These are phyloP conservation scores for Drosophila gunungcola DNA, from an alignment of 1,140 invertebrate genomes.

Conservation along the genomic window DNA sequence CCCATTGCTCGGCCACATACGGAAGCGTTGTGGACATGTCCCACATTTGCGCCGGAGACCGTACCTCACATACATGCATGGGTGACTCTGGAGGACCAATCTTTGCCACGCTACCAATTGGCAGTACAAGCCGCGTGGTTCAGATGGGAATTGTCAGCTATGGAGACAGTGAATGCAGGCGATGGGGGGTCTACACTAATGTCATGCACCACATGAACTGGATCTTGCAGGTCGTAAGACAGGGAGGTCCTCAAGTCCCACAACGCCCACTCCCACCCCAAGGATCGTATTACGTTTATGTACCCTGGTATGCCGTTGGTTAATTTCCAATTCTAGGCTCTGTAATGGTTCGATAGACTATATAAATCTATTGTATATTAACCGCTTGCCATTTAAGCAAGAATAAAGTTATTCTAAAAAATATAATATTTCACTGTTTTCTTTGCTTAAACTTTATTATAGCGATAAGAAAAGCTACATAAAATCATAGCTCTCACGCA, in stretches of 20 bases:
- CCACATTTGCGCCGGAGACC: constrained; percentile 13
- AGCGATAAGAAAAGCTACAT: too few relatives aligned
- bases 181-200: constrained; percentile 2
- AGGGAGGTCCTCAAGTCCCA: not conserved
- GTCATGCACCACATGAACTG: constrained; percentile 5
- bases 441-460: too few relatives aligned
- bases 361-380: too few relatives aligned
- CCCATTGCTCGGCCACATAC: not conserved
- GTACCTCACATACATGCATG: not conserved
- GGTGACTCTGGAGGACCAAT: constrained; percentile 14
- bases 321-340: too few relatives aligned
- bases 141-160: constrained; percentile 22
- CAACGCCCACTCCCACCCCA: not conserved
- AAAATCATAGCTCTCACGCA: too few relatives aligned
- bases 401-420: too few relatives aligned
- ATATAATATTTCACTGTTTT: too few relatives aligned
- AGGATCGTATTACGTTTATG: not conserved
- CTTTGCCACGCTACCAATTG: not conserved
- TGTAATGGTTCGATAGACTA: too few relatives aligned
- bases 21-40: not conserved
- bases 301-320: not conserved
- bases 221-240: not conserved
- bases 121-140: not conserved
- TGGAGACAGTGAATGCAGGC: not conserved
- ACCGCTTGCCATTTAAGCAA: too few relatives aligned